These are phyloP conservation scores for Nycticebus coucang DNA, from an alignment of 2,113 vertebrate genomes.

Conservation along the genomic window DNA sequence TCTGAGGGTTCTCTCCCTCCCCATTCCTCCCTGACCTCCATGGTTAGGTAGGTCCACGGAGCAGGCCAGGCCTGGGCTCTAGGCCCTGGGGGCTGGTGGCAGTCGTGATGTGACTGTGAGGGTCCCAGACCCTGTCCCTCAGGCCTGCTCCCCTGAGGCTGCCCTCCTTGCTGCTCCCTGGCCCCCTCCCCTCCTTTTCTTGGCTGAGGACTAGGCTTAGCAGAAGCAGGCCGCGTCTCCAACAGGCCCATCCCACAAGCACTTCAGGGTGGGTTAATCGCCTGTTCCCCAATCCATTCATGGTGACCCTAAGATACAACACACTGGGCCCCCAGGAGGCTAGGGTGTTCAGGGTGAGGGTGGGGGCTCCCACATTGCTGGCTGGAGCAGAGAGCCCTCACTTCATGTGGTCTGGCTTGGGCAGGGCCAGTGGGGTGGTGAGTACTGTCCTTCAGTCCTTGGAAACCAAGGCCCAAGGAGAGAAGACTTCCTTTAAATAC, in stretches of 20 bases:
- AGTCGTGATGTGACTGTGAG: not conserved
- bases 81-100: not conserved
- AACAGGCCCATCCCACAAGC: not conserved
- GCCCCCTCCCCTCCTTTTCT: not conserved
- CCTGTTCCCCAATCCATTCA: accelerated
- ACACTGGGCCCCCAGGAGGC: not conserved
- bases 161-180: too few relatives aligned
- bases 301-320: not conserved
- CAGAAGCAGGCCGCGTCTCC: not conserved
- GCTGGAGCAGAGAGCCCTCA: not conserved
- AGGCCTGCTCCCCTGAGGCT: not conserved
- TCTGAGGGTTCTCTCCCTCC: too few relatives aligned
- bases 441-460: too few relatives aligned
- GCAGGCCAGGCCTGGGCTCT: not conserved
- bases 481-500: not conserved
- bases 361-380: accelerated
- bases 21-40: not conserved
- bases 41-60: not conserved
- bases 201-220: not conserved
- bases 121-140: too few relatives aligned
- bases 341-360: not conserved
- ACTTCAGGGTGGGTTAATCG: not conserved
- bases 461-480: not conserved
- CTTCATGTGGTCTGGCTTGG: not conserved
- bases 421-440: accelerated